phyloP scores from a whole-genome alignment of 2,888 invertebrate genomes.

The Philaethria dido region DNA sequence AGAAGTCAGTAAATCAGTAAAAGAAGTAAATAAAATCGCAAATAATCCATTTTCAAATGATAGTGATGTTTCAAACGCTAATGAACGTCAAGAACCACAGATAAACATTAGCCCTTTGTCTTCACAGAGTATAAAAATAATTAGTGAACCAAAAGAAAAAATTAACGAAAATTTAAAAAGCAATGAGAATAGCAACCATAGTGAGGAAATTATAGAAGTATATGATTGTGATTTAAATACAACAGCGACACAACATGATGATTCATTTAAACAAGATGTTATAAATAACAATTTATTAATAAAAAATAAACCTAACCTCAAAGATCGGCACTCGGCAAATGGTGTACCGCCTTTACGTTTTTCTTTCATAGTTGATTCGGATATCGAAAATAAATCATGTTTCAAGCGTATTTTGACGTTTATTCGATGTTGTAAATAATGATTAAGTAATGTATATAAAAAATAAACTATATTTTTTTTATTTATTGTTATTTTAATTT shows the following conservation, averaged over 20 bases:
- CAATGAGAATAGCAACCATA: conserved; percentile 49
- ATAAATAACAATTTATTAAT: conserved; percentile 49
- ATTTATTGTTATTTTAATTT: background rate
- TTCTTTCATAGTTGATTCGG: conserved; percentile 53
- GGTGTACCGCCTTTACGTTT: conserved; percentile 57
- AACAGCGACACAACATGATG: conserved; percentile 44
- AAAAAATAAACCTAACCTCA: conserved; percentile 56
- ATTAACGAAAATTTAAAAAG: conserved; percentile 55
- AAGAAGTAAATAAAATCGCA: background rate
- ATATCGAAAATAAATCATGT: conserved; percentile 56
- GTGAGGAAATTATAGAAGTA: conserved; percentile 30
- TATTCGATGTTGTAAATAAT: conserved; percentile 66
- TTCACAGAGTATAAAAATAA: conserved; percentile 39
- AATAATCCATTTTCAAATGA: background rate
- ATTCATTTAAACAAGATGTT: conserved; percentile 22
- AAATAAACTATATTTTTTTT: background rate
- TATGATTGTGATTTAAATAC: conserved; percentile 38
- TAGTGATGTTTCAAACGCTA: background rate
- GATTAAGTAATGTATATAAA: conserved; percentile 50
- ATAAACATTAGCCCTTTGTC: conserved; percentile 42
- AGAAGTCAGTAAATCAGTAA: background rate
- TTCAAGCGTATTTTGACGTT: conserved; percentile 56
- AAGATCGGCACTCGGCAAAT: conserved; percentile 54
- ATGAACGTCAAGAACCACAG: conserved; percentile 43
- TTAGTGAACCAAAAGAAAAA: conserved; percentile 54